Percentiles rank a stretch among this genome's conserved stretches.
Evolutionary conservation across 2,888 invertebrate genomes (phyloP).

Genomic region (Anarsia innoxiella): DNA sequence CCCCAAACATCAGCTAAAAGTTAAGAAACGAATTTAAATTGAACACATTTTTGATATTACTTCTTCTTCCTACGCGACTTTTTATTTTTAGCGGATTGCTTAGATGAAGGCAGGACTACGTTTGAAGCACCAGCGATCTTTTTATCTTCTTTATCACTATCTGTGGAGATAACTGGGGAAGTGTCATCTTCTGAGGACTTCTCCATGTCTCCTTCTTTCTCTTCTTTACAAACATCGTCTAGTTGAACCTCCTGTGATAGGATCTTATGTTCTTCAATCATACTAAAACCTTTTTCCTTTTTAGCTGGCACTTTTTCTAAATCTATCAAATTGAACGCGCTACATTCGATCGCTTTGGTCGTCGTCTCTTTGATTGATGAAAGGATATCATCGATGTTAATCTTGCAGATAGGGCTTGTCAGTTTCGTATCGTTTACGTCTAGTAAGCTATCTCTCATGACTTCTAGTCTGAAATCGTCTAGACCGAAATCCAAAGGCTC

Average conservation of each 20-base stretch:
- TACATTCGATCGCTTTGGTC: conserved; percentile 45
- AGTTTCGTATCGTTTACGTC: conserved; percentile 47
- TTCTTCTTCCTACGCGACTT: conserved; percentile 78
- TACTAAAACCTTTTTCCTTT: conserved; percentile 57
- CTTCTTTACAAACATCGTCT: conserved; percentile 50
- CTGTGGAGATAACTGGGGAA: conserved; percentile 67
- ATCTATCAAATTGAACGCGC: conserved; percentile 60
- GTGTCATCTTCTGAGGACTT: conserved; percentile 76
- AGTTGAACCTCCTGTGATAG: conserved; percentile 55
- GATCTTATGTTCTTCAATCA: conserved; percentile 58
- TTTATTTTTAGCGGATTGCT: conserved; percentile 66
- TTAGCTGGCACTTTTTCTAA: conserved; percentile 55
- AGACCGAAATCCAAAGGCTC: conserved; percentile 58
- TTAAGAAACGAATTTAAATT: conserved; percentile 35
- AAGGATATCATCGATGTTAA: conserved; percentile 62
- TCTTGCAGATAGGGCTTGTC: conserved; percentile 63
- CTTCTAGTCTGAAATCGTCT: conserved; percentile 62
- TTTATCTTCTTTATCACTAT: conserved; percentile 73
- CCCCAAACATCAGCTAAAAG: conserved; percentile 28
- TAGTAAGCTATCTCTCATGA: conserved; percentile 61
- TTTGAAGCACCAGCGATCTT: conserved; percentile 51
- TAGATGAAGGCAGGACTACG: conserved; percentile 45
- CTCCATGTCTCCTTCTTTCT: conserved; percentile 47
- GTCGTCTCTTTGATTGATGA: conserved; percentile 59
- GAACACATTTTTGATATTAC: conserved; percentile 59